Percentiles rank a stretch among this genome's conserved stretches.
Evolutionary conservation across 2,888 invertebrate species (phyloP).

Genomic region (Stenoptilia bipunctidactyla): DNA sequence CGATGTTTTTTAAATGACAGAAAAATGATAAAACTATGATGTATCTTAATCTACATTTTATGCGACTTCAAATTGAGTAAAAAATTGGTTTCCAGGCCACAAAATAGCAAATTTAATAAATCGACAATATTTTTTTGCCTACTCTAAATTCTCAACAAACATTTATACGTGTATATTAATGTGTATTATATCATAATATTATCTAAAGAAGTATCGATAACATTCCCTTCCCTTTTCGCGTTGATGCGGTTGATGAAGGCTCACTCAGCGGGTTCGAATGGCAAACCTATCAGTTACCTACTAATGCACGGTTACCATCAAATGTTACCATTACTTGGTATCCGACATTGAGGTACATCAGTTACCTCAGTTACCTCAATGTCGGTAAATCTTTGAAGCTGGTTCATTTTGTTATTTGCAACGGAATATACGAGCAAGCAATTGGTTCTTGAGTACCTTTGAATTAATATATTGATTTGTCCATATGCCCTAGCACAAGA

Average conservation of each 20-base stretch:
- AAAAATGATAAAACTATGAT: too few species aligned
- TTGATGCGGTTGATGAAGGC: slow-evolving; percentile 38
- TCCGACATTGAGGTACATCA: background rate
- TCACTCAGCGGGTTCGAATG: slow-evolving; percentile 66
- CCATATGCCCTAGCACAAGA: background rate
- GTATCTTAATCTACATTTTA: too few species aligned
- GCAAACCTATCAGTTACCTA: slow-evolving; percentile 48
- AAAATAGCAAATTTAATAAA: too few species aligned
- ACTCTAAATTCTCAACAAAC: too few species aligned
- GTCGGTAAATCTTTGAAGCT: too few species aligned
- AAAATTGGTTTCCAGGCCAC: too few species aligned
- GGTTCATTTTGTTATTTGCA: background rate
- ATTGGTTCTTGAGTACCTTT: background rate
- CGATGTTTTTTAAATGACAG: too few species aligned
- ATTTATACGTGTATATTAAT: too few species aligned
- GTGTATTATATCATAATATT: too few species aligned
- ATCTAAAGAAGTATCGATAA: background rate
- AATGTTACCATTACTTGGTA: slow-evolving; percentile 30
- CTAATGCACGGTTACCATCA: slow-evolving; percentile 27
- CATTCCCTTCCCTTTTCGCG: background rate
- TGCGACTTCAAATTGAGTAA: too few species aligned
- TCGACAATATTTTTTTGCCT: too few species aligned
- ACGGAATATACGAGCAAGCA: background rate
- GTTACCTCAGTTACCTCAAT: background rate
- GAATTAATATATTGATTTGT: background rate